phyloP scores from a whole-genome alignment of 2,888 invertebrate species.

The Tribolium freemani region DNA sequence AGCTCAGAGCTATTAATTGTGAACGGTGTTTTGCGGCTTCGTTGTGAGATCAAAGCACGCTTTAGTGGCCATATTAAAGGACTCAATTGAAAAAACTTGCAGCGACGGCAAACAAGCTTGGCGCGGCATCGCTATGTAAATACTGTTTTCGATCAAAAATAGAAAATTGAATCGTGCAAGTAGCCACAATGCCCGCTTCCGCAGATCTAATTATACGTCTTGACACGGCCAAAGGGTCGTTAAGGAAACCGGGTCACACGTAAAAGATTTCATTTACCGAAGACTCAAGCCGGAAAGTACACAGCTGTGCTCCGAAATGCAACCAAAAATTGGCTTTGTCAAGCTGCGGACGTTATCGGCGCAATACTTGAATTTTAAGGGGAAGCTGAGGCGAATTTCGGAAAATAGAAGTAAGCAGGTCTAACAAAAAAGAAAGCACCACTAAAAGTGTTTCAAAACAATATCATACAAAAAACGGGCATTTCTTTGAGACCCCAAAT shows the following conservation, averaged over 20 bases:
- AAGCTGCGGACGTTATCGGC: too few relatives aligned
- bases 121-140: constrained; percentile 2
- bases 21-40: constrained; percentile 15
- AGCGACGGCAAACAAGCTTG: not conserved
- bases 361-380: too few relatives aligned
- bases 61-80: not conserved
- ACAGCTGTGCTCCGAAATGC: not conserved
- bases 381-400: too few relatives aligned
- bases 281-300: not conserved
- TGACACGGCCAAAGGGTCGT: not conserved
- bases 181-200: not conserved
- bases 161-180: constrained; percentile 3
- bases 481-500: too few relatives aligned
- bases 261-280: not conserved
- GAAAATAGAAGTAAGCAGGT: too few relatives aligned
- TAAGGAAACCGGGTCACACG: not conserved
- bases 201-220: constrained; percentile 1
- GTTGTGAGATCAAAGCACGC: constrained; percentile 23
- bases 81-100: constrained; percentile 17
- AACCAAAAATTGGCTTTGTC: not conserved
- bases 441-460: too few relatives aligned
- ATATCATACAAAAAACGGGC: too few relatives aligned
- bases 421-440: too few relatives aligned
- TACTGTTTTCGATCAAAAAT: constrained; percentile 4
- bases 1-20: constrained; percentile 17